Evolutionary conservation across 2,888 invertebrate genomes (phyloP), one percentile per base, ranked within the genome.

Genomic region (Microctonus brassicae): DNA sequence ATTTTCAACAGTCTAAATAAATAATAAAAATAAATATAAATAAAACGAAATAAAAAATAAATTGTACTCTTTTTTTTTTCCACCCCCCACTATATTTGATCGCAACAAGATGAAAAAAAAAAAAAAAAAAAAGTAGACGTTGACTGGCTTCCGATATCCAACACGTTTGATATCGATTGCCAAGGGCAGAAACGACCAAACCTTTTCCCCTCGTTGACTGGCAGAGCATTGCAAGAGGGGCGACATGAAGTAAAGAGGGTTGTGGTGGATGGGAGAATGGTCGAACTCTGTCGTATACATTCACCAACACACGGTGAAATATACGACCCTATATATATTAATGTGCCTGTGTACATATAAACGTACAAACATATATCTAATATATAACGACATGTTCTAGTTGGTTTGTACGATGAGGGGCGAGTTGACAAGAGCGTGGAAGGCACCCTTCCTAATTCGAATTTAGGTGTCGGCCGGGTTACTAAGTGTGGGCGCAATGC

Each of bases 381-480:
- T 53, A 29, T 52, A 36, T 52, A 36, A 55, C 34, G 53, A 63
- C 65, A 68, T 73, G 73, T 60, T 66, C 73, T 39, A 68, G 60
- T 62, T 72, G 73, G 53, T 74, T 74, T 57, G 52, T 52, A 64
- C 52, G 52, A 64, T 29, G 34, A 62, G 62, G 73, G 73, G 75
- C 68, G 79, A 79, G 79, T 81, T 81, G 84, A 83, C 83, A 80
- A 83, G 81, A 82, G 79, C 78, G 80, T 78, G 77, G 82, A 78
- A 80, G 80, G 70, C 57, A 62, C 58, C 60, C 80, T 81, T 79
- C 78, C 84, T 84, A 84, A 85, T 85, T 84, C 85, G 84, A 83
- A 83, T 85, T 84, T 84, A 84, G 85, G 84, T 83, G 84, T 83
- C 79, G 84, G 81, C 78, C 78, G 84, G 84, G 81, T 82, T 82